Conservation (phyloP, 2,888 invertebrate species). For the Macroteleia sp. region DNA sequence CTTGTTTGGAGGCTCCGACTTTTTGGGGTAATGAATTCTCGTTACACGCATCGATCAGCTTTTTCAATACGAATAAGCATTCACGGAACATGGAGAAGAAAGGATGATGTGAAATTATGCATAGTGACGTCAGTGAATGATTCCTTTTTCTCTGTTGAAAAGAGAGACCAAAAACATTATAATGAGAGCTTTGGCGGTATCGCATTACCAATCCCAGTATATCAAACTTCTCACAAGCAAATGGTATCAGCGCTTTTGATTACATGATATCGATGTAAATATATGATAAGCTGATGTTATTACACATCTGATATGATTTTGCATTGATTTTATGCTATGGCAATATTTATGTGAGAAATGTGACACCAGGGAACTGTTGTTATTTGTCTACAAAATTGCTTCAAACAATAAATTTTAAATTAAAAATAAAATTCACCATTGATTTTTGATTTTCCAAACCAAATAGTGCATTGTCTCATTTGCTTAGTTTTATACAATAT, state of each 20-base stretch:
- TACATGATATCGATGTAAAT: not conserved
- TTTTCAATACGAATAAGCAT: conserved; percentile 97
- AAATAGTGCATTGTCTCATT: too few species aligned
- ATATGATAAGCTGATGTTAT: conserved; percentile 13
- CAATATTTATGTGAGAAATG: not conserved
- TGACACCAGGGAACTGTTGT: too few species aligned
- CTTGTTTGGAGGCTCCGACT: conserved; percentile 94
- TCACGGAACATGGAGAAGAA: conserved; percentile 99
- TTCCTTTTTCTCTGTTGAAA: conserved; percentile 90
- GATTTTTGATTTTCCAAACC: too few species aligned
- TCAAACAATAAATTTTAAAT: too few species aligned
- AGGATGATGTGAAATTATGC: conserved; percentile 99
- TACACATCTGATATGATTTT: not conserved
- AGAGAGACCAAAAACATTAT: conserved; percentile 38
- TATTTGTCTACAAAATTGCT: too few species aligned
- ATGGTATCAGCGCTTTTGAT: not conserved
- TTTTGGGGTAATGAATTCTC: conserved; percentile 95
- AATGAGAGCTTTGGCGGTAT: not conserved
- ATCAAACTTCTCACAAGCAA: conserved; percentile 50
- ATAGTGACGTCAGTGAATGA: conserved; percentile 97
- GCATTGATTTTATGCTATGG: not conserved
- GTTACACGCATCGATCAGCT: conserved; percentile 98
- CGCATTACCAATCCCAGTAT: conserved; percentile 14
- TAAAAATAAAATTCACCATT: too few species aligned
- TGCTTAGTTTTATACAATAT: too few species aligned